Base-by-base conservation (phyloP, 2,113 vertebrate genomes). In the Speoplatyrhinus poulsoni region DNA sequence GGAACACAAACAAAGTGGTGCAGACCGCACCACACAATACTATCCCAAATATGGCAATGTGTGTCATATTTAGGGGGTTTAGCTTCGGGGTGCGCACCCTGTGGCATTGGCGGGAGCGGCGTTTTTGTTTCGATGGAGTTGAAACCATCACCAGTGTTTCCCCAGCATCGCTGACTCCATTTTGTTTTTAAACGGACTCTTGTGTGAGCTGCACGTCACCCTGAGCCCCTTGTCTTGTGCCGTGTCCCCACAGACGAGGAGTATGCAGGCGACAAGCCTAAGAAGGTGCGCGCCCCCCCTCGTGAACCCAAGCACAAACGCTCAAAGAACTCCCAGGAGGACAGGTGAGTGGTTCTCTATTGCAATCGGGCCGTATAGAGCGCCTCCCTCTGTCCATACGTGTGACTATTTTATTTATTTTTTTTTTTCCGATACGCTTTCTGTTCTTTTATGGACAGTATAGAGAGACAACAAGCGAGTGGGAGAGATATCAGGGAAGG, bases 271-370 rank as follows among this genome's bases (percentile, higher is more conserved):
- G 93, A 93, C 52, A 96, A 96, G 89, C 95, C 96, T 2, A 98
- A 98, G 92, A 98, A 98, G 94, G 93, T 97, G 74, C 96, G 96
- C 3, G 86, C 96, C 0, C 93, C 96, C 80, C 95, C 96, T 12
- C 94, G 96, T 71, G 98, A 98, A 88, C 93, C 94, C 60, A 98
- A 98, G 92, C 95, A 94, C 79, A 99, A 98, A 92, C 95, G 95
- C 74, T 87, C 94, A 81, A 98, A 98, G 93, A 98, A 98, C 82
- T 98, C 96, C 57, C 95, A 98, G 89, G 97, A 99, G 83, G 98
- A 99, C 83, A 98, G 97, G 98, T 96, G 84, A 87, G 82, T 26
- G 8, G 17, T 32, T 17, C 3, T 65, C 9, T 41, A 41, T 41
- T 6, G 36, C 36, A 41, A n/a, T 15, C 17, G 54, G 9, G 54